Conservation (phyloP, 2,113 vertebrate genomes). For the Myiagra hebetior region DNA sequence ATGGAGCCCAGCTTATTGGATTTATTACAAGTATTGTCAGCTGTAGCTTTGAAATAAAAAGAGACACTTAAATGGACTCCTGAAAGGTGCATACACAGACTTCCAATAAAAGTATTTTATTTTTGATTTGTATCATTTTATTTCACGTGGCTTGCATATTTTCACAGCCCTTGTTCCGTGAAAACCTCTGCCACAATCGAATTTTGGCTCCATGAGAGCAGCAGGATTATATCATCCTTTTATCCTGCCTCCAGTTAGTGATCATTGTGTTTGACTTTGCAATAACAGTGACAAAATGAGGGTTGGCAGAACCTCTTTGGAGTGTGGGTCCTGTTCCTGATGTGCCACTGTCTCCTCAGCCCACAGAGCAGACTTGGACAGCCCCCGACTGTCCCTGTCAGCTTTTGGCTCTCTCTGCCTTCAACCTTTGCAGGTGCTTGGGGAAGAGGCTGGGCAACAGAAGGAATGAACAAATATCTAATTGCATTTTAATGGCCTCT, state of each 20-base stretch:
- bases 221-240: neutral
- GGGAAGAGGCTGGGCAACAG: neutral
- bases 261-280: neutral
- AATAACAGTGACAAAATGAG: neutral
- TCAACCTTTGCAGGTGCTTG: neutral
- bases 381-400: rapidly evolving
- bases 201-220: neutral
- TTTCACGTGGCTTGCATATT: neutral
- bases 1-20: neutral
- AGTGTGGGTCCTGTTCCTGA: rapidly evolving
- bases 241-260: neutral
- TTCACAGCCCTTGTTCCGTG: neutral
- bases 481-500: neutral
- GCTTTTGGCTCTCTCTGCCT: neutral
- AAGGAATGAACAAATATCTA: neutral
- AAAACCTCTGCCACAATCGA: neutral
- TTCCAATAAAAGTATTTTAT: neutral
- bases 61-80: neutral
- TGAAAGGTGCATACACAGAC: neutral
- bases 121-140: neutral
- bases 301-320: rapidly evolving
- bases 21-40: neutral
- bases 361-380: neutral
- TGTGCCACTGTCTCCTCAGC: rapidly evolving
- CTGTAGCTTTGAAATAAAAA: neutral